Evolutionary conservation across 2,113 vertebrate genomes (phyloP), one percentile per base, ranked within the genome.

Genomic region (Corythaeola cristata): DNA sequence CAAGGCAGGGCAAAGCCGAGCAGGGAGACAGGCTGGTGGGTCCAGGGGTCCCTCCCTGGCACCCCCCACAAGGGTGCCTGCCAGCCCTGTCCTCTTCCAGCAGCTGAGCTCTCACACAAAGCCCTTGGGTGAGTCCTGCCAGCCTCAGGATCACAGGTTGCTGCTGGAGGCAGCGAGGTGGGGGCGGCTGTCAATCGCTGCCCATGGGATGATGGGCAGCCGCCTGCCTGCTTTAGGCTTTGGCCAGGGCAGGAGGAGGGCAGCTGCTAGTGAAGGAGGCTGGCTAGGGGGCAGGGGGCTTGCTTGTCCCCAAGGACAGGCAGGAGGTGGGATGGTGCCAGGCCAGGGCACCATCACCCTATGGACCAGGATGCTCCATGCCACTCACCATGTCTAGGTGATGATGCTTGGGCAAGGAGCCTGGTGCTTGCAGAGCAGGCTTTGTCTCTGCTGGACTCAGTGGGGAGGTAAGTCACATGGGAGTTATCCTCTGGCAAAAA

Each of bases 331-430:
- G 11, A 21, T 79, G 44, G 58, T 17, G 7, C 63, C 52, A 86
- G n/a, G 49, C 47, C 85, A 71, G 45, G 75, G 16, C 32, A 59
- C 28, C 4, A 4, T 76, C 4, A 1, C 26, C 28, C 26, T 13
- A 2, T 17, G 55, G 30, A 64, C 44, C 0, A 0, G 35, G 53
- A 20, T 73, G 44, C 16, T 77, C 55, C 58, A 59, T 2, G 7
- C 18, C 30, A 73, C n/a, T n/a, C 24, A 33, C 15, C 7, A 5
- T 1, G 3, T 39, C 30, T 10, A 1, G 14, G 27, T 24, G 32
- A 77, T 44, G 32, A 41, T 41, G 9, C 59, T 41, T 19, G 19
- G 14, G 45, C 23, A n/a, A 87, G 68, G 23, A 91, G 10, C 12
- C 78, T 62, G 18, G 5, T 78, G 21, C 56, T 32, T 35, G 49